These are phyloP conservation scores for Hypotaenidia philippensis DNA, from an alignment of 2,797 vertebrate species.

Conservation along the genomic window DNA sequence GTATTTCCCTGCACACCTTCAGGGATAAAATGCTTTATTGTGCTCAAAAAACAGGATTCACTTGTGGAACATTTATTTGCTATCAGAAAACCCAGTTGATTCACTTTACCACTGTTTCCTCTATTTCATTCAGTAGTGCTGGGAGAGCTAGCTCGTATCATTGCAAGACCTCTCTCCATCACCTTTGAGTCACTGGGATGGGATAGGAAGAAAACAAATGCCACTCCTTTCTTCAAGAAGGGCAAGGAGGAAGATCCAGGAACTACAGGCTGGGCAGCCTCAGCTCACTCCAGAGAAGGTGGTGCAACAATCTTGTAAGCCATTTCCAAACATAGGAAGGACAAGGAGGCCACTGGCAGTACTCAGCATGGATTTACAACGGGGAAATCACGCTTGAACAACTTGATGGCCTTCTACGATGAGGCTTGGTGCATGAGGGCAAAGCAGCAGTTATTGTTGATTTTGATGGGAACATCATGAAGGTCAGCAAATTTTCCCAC, in stretches of 20 bases:
- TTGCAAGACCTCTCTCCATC: background rate
- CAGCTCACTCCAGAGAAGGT: background rate
- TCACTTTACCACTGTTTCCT: background rate
- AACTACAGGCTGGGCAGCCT: background rate
- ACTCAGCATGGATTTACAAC: background rate
- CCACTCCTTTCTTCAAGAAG: background rate
- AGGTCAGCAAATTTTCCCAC: too few relatives aligned
- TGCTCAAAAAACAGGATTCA: background rate
- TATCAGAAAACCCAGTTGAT: background rate
- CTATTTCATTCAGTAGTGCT: background rate
- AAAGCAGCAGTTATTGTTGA: background rate
- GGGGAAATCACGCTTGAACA: background rate
- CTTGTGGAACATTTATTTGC: background rate
- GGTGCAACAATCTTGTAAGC: background rate
- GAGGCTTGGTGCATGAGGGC: accelerated
- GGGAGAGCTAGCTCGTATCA: background rate
- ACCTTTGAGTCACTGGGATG: background rate
- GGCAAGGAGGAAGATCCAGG: background rate
- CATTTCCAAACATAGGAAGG: background rate
- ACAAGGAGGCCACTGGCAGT: accelerated
- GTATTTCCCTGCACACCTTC: background rate
- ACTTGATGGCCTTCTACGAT: background rate
- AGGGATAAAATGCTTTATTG: background rate
- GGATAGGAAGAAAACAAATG: accelerated
- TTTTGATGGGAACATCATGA: background rate